Percentiles rank a stretch among this genome's conserved stretches.
Evolutionary conservation across 2,113 vertebrate genomes (phyloP).

Genomic region (Gobiocypris rarus): DNA sequence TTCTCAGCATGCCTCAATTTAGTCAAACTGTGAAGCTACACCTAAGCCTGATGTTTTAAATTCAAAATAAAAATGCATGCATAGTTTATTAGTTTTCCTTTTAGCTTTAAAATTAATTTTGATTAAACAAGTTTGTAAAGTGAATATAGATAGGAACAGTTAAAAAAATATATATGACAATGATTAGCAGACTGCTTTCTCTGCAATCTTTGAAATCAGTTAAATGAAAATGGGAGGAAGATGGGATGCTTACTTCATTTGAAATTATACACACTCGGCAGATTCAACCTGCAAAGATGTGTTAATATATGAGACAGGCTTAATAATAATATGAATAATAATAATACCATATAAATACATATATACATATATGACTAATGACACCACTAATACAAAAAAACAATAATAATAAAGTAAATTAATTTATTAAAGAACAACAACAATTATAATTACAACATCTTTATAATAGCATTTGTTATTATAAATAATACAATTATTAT

Average conservation of each 20-base stretch:
- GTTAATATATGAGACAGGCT: neutral
- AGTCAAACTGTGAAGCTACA: neutral
- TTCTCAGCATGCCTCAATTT: neutral
- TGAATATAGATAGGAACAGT: neutral
- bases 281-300: neutral
- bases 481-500: too few relatives aligned
- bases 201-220: neutral
- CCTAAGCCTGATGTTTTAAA: neutral
- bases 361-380: too few relatives aligned
- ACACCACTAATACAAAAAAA: too few relatives aligned
- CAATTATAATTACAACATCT: too few relatives aligned
- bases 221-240: neutral
- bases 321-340: neutral
- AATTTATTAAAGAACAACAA: too few relatives aligned
- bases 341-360: too few relatives aligned
- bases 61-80: neutral
- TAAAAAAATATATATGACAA: too few relatives aligned
- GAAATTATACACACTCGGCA: neutral
- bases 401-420: neutral
- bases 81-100: neutral
- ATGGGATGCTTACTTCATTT: neutral
- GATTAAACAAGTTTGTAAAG: neutral
- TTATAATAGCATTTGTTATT: too few relatives aligned
- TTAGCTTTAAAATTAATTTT: neutral
- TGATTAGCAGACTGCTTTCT: too few relatives aligned